A percentile compares a stretch with the other conserved stretches of the same genome.
phyloP scores from a whole-genome alignment of 2,888 invertebrate species.

The Leistus spinibarbis region DNA sequence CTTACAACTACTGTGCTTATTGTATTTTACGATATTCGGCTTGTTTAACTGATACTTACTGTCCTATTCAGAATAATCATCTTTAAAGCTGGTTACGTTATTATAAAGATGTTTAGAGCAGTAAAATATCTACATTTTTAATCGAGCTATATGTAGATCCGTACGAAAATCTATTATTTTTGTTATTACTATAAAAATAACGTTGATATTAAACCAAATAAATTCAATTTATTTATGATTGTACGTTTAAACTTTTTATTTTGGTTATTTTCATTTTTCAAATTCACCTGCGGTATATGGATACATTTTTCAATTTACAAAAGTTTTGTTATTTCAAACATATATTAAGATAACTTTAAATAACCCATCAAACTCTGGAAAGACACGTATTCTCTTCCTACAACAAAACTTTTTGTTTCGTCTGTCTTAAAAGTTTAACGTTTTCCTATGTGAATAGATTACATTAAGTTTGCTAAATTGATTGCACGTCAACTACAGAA shows the following conservation, averaged over 20 bases:
- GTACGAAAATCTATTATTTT: too few relatives aligned
- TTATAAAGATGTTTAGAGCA: too few relatives aligned
- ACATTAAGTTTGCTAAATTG: not conserved
- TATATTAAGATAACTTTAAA: not conserved
- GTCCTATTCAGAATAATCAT: too few relatives aligned
- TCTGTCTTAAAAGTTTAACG: not conserved
- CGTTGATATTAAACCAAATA: too few relatives aligned
- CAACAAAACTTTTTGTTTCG: not conserved
- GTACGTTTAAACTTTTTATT: too few relatives aligned
- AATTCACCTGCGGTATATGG: too few relatives aligned
- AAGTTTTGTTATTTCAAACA: not conserved
- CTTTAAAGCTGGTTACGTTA: too few relatives aligned
- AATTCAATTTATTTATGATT: too few relatives aligned
- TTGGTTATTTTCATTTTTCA: too few relatives aligned
- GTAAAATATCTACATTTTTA: too few relatives aligned
- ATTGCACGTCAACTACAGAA: constrained; percentile 1
- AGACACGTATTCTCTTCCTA: not conserved
- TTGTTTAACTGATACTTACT: not conserved
- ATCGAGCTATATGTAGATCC: too few relatives aligned
- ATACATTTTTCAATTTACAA: not conserved
- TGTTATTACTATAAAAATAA: too few relatives aligned
- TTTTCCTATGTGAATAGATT: not conserved
- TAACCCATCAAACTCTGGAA: not conserved
- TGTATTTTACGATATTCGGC: not conserved
- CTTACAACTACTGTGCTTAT: not conserved